These are phyloP conservation scores for Cenopis cana DNA, from an alignment of 2,888 invertebrate species.

Conservation along the genomic window DNA sequence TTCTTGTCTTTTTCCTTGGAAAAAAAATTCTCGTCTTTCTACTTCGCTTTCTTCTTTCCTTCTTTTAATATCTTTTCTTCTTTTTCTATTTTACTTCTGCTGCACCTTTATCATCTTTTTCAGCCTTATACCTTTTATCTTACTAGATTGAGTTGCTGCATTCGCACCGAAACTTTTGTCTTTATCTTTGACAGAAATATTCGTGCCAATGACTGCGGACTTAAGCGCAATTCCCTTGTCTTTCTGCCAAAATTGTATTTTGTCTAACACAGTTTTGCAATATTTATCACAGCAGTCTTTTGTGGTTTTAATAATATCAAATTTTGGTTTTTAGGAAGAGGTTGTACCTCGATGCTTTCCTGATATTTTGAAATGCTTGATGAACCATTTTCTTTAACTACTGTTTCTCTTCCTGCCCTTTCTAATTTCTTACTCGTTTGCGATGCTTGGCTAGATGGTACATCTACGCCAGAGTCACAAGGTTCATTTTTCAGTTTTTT, in stretches of 20 bases:
- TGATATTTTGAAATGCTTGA: constrained; percentile 22
- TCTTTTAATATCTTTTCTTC: neutral
- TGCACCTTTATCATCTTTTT: neutral
- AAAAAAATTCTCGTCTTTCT: too few relatives aligned
- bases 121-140: neutral
- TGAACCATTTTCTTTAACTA: constrained; percentile 26
- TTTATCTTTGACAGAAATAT: constrained; percentile 19
- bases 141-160: neutral
- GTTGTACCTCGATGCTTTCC: constrained; percentile 4
- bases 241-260: constrained; percentile 12
- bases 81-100: neutral
- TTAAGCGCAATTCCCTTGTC: constrained; percentile 8
- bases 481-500: constrained; percentile 12
- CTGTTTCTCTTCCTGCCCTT: constrained; percentile 4
- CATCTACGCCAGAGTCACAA: constrained; percentile 16
- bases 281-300: constrained; percentile 2
- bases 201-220: constrained; percentile 9
- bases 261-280: too few relatives aligned
- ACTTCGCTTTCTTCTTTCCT: neutral
- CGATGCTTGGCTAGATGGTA: constrained; percentile 5
- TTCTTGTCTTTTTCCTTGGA: neutral
- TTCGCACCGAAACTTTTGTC: neutral
- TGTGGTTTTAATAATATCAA: too few relatives aligned
- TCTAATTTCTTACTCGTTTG: constrained; percentile 10
- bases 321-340: neutral